These are phyloP conservation scores for Arrhopalites spinosus DNA, from an alignment of 2,888 invertebrate species.

Conservation along the genomic window DNA sequence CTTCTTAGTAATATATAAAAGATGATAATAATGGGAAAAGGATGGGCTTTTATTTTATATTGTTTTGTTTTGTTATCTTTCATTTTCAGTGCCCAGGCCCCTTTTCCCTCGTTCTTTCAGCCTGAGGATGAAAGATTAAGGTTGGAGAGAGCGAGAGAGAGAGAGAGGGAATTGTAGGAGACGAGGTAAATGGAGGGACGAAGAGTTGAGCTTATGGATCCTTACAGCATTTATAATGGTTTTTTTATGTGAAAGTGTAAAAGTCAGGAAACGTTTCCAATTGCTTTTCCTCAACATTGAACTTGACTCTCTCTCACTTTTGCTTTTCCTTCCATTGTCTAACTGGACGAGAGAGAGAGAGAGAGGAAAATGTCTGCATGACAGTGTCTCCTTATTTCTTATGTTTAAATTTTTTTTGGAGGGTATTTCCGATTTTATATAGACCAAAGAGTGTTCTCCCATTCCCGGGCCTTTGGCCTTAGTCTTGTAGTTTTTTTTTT, in stretches of 20 bases:
- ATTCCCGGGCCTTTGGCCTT: background rate
- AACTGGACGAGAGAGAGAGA: background rate
- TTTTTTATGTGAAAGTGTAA: conserved; percentile 15
- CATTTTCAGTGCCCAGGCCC: background rate
- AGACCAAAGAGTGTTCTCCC: background rate
- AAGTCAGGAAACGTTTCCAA: conserved; percentile 18
- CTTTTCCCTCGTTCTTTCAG: background rate
- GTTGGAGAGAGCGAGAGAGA: conserved; percentile 9
- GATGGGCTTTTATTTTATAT: too few relatives aligned
- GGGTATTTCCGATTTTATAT: too few relatives aligned
- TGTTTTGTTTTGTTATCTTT: background rate
- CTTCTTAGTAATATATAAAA: too few relatives aligned
- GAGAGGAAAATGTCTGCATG: too few relatives aligned
- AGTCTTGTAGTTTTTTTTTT: background rate
- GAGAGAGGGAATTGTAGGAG: background rate
- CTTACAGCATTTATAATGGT: conserved; percentile 17
- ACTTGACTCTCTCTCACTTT: background rate
- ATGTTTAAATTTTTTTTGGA: too few relatives aligned
- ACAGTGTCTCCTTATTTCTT: too few relatives aligned
- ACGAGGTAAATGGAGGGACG: background rate
- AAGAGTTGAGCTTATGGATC: conserved; percentile 4
- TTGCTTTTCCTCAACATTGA: conserved; percentile 7
- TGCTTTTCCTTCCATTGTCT: background rate
- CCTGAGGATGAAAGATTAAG: background rate
- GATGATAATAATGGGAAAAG: too few relatives aligned